Conservation (phyloP, 1,140 invertebrate genomes). For the Trialeurodes vaporariorum region DNA sequence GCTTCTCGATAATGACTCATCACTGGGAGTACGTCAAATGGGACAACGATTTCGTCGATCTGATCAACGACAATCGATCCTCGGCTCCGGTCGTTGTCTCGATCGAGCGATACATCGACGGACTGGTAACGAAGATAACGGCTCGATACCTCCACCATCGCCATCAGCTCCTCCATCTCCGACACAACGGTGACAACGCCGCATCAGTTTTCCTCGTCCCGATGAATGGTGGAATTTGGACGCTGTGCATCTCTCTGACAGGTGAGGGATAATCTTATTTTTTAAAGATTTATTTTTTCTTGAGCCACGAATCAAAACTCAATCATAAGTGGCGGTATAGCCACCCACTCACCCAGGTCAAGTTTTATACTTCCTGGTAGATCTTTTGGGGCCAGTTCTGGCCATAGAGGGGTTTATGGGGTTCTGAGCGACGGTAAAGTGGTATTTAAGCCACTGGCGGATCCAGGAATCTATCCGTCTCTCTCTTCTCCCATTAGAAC, state of each 20-base stretch:
- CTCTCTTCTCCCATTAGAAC: too few species aligned
- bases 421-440: too few species aligned
- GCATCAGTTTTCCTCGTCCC: slow-evolving; percentile 57
- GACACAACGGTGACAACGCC: slow-evolving; percentile 6
- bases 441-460: too few species aligned
- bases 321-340: too few species aligned
- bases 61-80: background rate
- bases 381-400: too few species aligned
- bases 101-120: slow-evolving; percentile 33
- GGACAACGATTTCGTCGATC: slow-evolving; percentile 36
- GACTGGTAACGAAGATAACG: slow-evolving; percentile 24
- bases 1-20: slow-evolving; percentile 69
- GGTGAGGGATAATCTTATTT: too few species aligned
- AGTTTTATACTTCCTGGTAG: too few species aligned
- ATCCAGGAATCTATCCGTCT: too few species aligned
- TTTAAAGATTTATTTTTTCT: too few species aligned
- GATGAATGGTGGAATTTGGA: slow-evolving; percentile 79
- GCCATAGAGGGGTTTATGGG: too few species aligned
- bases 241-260: slow-evolving; percentile 61
- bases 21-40: slow-evolving; percentile 74
- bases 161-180: background rate
- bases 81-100: background rate
- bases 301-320: too few species aligned
- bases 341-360: too few species aligned
- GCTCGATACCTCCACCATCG: slow-evolving; percentile 37